A percentile compares a stretch with the other conserved stretches of the same genome.
Evolutionary conservation across 2,113 vertebrate genomes (phyloP).

Genomic region (Cottus gobio): DNA sequence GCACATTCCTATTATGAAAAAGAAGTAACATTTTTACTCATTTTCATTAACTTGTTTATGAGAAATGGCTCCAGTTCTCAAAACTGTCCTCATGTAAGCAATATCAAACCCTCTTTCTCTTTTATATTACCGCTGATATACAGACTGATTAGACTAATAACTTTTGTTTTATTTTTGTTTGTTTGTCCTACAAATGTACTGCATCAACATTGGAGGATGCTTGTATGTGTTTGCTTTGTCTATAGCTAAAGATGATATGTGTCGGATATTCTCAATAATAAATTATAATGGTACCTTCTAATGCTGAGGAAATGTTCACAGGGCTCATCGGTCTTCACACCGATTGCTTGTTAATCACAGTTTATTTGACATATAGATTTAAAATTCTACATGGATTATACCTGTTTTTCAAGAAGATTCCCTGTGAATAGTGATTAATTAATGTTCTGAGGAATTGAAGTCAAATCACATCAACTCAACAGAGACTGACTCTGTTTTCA

Average conservation of each 20-base stretch:
- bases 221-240: constrained; percentile 63
- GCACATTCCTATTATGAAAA: constrained; percentile 31
- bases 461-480: constrained; percentile 28
- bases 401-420: constrained; percentile 57
- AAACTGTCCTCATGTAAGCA: constrained; percentile 27
- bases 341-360: constrained; percentile 16
- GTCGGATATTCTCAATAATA: constrained; percentile 56
- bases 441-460: constrained; percentile 56
- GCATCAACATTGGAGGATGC: constrained; percentile 21
- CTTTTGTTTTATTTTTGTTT: constrained; percentile 31
- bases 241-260: constrained; percentile 56
- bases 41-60: constrained; percentile 36
- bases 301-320: not conserved
- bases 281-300: constrained; percentile 50
- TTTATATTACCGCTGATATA: constrained; percentile 38
- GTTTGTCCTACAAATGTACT: constrained; percentile 26
- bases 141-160: constrained; percentile 44
- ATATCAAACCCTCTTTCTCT: constrained; percentile 44
- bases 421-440: constrained; percentile 34
- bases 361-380: constrained; percentile 5
- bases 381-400: constrained; percentile 36
- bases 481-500: constrained; percentile 40
- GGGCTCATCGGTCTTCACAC: not conserved
- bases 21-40: constrained; percentile 18
- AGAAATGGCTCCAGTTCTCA: constrained; percentile 22